Evolutionary conservation across 2,888 invertebrate genomes (phyloP), one percentile per base, ranked within the genome.

Genomic region (Microplitis manilae): DNA sequence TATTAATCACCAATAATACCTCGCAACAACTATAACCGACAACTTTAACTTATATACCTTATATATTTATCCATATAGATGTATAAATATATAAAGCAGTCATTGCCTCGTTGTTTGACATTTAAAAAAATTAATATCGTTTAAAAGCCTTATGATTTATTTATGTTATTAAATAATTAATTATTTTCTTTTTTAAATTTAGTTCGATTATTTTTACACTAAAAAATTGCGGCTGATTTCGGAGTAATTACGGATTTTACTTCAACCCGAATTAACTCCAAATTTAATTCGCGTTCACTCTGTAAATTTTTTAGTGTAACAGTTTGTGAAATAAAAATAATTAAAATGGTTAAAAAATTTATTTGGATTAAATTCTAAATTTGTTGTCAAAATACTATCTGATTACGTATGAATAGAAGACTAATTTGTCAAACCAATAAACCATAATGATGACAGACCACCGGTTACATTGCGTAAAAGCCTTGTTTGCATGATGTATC

Each of bases 1-100:
- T 30, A 65, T 65, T 65, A 65, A 65, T 30, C 65, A 30, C 13
- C 65, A 30, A 65, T 38, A 65, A 65, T 65, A 13, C 9, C 13
- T 65, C 30, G 38, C 38, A 13, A 62, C 17, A 62, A 65, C 38
- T 20, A 20, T 65, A 20, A 2, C 13, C 20, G 8, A 15, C 20
- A 20, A 65, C 13, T 30, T 15, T 17, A 20, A 62, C 62, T 30
- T 30, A 65, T 17, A 62, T 30, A 30, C 65, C 20, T 13, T 65
- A 30, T 38, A 13, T 65, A 62, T 62, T 59, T 30, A 30, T 30
- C 30, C 30, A 30, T 30, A 30, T 30, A 30, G 30, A 30, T 30
- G 20, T 20, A 30, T 30, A 30, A 30, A 50, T 50, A 13, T 50
- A 50, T 50, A 50, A 50, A 50, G 13, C 8, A 50, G 50, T 50